These are phyloP conservation scores for Timandra comae DNA, from an alignment of 2,888 invertebrate genomes.

Conservation along the genomic window DNA sequence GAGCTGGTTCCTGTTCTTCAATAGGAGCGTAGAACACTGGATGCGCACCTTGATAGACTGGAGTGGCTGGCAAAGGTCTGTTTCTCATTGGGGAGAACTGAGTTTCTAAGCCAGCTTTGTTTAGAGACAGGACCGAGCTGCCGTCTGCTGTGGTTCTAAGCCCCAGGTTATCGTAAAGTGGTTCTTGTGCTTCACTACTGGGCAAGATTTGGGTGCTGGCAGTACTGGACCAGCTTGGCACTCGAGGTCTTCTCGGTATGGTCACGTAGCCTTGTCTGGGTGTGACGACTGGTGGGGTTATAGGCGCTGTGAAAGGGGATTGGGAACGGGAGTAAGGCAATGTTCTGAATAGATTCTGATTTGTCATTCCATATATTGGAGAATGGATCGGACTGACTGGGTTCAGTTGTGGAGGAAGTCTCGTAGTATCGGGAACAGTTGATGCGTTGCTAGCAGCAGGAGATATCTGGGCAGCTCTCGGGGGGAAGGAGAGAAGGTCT, in stretches of 20 bases:
- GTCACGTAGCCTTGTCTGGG: conserved; percentile 90
- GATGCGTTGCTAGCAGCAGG: conserved; percentile 89
- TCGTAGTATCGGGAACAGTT: conserved; percentile 84
- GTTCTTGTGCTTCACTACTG: conserved; percentile 79
- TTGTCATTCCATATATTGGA: conserved; percentile 79
- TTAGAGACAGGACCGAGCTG: conserved; percentile 86
- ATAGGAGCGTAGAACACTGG: conserved; percentile 70
- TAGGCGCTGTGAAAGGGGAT: conserved; percentile 83
- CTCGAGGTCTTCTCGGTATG: conserved; percentile 88
- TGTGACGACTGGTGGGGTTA: conserved; percentile 80
- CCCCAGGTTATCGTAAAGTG: conserved; percentile 91
- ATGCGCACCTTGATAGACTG: conserved; percentile 58
- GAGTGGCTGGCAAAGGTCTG: conserved; percentile 81
- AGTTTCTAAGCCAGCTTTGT: conserved; percentile 79
- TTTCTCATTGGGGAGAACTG: conserved; percentile 78
- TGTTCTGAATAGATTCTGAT: conserved; percentile 84
- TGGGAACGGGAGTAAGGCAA: conserved; percentile 87
- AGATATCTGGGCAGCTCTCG: conserved; percentile 82
- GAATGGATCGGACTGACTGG: conserved; percentile 82
- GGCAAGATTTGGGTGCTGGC: conserved; percentile 72
- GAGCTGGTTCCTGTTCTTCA: conserved; percentile 72
- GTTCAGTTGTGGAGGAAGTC: conserved; percentile 76
- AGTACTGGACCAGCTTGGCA: conserved; percentile 87
- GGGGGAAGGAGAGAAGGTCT: conserved; percentile 87
- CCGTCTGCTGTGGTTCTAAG: conserved; percentile 90